Conservation (phyloP, 37 sponge, comb jelly and placozoan species). For the Theonella swinhoei region DNA sequence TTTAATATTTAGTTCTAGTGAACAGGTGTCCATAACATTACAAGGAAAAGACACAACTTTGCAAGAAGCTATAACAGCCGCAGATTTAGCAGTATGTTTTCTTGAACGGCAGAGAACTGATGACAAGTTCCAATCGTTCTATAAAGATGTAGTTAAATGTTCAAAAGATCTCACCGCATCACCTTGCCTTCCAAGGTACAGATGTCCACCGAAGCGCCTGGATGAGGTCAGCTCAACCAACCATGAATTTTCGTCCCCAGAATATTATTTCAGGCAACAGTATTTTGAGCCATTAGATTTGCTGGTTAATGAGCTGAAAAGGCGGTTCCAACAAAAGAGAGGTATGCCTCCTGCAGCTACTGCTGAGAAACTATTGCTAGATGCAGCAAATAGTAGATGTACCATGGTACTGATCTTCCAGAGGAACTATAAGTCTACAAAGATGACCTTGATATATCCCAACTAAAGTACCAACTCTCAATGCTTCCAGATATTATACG, state of each 20-base stretch:
- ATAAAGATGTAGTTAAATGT: constrained; percentile 1
- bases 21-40: constrained; percentile 46
- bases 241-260: constrained; percentile 35
- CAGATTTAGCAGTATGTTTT: constrained; percentile 10
- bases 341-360: constrained; percentile 43
- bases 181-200: constrained; percentile 40
- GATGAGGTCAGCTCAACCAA: neutral
- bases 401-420: neutral
- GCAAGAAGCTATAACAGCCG: neutral
- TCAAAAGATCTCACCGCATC: constrained; percentile 15
- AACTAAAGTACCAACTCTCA: neutral
- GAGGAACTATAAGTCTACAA: constrained; percentile 13
- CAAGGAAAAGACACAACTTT: constrained; percentile 33
- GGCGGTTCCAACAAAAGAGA: constrained; percentile 47
- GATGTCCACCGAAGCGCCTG: constrained; percentile 29
- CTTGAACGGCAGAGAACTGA: constrained; percentile 25
- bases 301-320: constrained; percentile 12
- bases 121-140: constrained; percentile 29
- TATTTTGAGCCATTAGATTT: constrained; percentile 64
- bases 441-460: neutral
- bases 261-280: constrained; percentile 45
- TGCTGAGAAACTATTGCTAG: constrained; percentile 16
- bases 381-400: neutral
- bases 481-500: constrained; percentile 44
- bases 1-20: constrained; percentile 41